Percentiles rank a stretch among this genome's conserved stretches.
Evolutionary conservation across 64 coral and sea anemone genomes (phyloP).

Genomic region (Stichodactyla helianthus): DNA sequence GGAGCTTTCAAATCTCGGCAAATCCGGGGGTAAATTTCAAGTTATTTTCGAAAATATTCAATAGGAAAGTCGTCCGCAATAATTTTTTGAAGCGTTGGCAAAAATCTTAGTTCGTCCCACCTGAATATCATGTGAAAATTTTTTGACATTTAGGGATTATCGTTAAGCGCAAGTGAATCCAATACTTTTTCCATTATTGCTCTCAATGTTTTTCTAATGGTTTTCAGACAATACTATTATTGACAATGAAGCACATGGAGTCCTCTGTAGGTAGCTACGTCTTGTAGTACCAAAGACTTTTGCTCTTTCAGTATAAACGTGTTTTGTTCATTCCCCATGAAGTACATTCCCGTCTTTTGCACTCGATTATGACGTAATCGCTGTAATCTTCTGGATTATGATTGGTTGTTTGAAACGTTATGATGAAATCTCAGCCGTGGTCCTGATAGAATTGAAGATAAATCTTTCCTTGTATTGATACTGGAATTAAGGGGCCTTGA

Average conservation of each 20-base stretch:
- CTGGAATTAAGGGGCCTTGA: not conserved
- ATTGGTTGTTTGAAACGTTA: constrained; percentile 13
- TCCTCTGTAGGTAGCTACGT: not conserved
- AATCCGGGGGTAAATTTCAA: no score
- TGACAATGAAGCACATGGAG: not conserved
- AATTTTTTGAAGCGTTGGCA: not conserved
- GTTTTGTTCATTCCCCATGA: not conserved
- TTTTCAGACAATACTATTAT: not conserved
- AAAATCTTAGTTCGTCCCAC: not conserved
- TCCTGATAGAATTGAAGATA: not conserved
- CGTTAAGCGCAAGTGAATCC: not conserved
- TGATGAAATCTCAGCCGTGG: not conserved
- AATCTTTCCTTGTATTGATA: not conserved
- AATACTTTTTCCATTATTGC: not conserved
- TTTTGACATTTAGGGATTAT: constrained; percentile 8
- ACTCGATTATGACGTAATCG: not conserved
- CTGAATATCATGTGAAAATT: constrained; percentile 4
- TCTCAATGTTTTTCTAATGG: not conserved
- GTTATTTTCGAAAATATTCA: no score
- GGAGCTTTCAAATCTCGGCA: no score
- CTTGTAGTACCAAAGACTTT: not conserved
- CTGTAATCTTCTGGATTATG: constrained; percentile 14
- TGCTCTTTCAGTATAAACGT: not conserved
- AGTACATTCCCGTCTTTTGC: not conserved
- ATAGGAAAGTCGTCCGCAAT: no score